Percentiles rank a stretch among this genome's conserved stretches.
Conservation (phyloP, 2,888 invertebrate species). For the Cheilosia soror region DNA sequence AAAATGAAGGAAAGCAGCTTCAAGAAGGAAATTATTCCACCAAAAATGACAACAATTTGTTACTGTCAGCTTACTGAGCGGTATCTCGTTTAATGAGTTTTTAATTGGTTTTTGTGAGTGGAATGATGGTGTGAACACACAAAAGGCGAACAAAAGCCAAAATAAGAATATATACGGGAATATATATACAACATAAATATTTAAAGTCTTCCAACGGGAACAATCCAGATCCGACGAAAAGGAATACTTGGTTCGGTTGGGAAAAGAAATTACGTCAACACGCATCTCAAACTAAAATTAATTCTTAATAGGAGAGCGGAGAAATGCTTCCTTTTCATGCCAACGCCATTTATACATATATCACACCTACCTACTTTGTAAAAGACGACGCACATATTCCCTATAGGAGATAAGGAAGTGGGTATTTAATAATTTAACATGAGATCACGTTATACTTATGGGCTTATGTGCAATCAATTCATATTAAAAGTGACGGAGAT, state of each 20-base stretch:
- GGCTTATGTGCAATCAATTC: slow-evolving; percentile 69
- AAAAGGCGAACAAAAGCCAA: slow-evolving; percentile 63
- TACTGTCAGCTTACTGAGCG: slow-evolving; percentile 68
- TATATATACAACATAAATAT: slow-evolving; percentile 36
- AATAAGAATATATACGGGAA: slow-evolving; percentile 34
- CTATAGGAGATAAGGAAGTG: slow-evolving; percentile 45
- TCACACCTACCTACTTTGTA: slow-evolving; percentile 27
- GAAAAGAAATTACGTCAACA: slow-evolving; percentile 57
- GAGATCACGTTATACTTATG: slow-evolving; percentile 55
- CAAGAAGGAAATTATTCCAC: slow-evolving; percentile 63
- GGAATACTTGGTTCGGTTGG: slow-evolving; percentile 6
- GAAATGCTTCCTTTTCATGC: slow-evolving; percentile 29
- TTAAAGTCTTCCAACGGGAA: slow-evolving; percentile 24
- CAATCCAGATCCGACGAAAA: not conserved
- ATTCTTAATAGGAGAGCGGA: slow-evolving; percentile 46
- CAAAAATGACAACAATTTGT: slow-evolving; percentile 72
- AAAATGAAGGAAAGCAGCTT: slow-evolving; percentile 64
- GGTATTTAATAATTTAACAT: slow-evolving; percentile 64
- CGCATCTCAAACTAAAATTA: slow-evolving; percentile 61
- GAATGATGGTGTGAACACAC: slow-evolving; percentile 59
- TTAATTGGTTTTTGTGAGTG: slow-evolving; percentile 69
- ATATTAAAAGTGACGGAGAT: slow-evolving; percentile 68
- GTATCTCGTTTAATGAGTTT: slow-evolving; percentile 67
- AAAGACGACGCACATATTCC: slow-evolving; percentile 38
- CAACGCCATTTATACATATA: slow-evolving; percentile 34